Base-by-base conservation (phyloP, 2,113 vertebrate species). In the Centropus unirufus region DNA sequence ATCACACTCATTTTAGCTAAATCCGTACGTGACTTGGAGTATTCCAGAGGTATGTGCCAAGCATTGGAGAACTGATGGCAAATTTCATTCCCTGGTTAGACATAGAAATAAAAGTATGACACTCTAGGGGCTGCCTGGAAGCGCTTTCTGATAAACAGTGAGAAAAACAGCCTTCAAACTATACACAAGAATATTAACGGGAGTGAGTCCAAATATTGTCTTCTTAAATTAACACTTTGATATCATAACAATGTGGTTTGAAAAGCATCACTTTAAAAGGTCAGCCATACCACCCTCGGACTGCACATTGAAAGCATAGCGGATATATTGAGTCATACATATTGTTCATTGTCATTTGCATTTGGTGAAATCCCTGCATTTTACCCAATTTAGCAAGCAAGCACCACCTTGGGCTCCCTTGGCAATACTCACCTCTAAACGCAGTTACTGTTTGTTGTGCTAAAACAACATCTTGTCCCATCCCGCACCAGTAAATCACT, bases 291-390 rank as follows among this genome's bases (percentile, higher is more conserved):
- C 97, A 95, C 91, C 87, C 91, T 77, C 84, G 57, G 88, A 89
- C 90, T 85, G 94, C 95, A 89, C 92, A 96, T 66, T 96, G 96
- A 98, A 98, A 98, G 95, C 96, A 96, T 72, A 97, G 97, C 83
- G 97, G 98, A 96, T 98, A 98, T 95, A 98, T 97, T 98, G 98
- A 98, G 97, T 98, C 98, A 98, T 79, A 98, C 91, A 91, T 88
- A 98, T 97, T 98, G 97, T 98, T 97, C 98, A 97, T 92, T 96
- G 95, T 97, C 95, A 98, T 98, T 98, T 98, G 98, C 98, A 98
- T 98, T 94, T 96, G 98, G 98, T 98, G 97, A 98, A 98, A 98
- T 98, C 98, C 98, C 98, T 98, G 94, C 49, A 90, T 95, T 92
- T 92, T 97, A 95, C 98, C 95, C 93, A 94, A 97, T 97, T 97